Conservation (phyloP, 2,888 invertebrate species). For the Drosophila dives region DNA sequence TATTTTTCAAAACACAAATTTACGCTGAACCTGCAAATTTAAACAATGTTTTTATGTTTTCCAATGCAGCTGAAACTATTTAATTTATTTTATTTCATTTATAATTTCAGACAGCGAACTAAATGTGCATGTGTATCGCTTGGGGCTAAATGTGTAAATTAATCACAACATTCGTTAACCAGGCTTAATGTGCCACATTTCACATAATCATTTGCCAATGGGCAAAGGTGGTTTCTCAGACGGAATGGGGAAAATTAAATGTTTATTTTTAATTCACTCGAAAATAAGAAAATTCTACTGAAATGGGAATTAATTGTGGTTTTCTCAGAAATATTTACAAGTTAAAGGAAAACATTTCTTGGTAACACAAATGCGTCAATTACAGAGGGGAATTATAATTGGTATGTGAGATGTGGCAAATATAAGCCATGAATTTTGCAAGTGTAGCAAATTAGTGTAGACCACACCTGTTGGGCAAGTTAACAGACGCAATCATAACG, state of each 20-base stretch:
- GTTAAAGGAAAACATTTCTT: not conserved
- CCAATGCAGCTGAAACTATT: conserved; percentile 35
- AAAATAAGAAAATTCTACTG: not conserved
- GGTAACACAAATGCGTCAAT: too few relatives aligned
- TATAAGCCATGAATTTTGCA: not conserved
- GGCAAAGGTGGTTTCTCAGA: not conserved
- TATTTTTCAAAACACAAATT: not conserved
- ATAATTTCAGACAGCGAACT: not conserved
- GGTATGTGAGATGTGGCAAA: not conserved
- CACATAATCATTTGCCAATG: conserved; percentile 49
- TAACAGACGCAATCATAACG: conserved; percentile 26
- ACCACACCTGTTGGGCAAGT: conserved; percentile 29
- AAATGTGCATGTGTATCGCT: conserved; percentile 25
- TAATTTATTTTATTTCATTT: conserved; percentile 8
- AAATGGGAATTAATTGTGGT: not conserved
- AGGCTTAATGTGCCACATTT: conserved; percentile 34
- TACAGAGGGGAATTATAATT: not conserved
- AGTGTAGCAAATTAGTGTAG: conserved; percentile 2
- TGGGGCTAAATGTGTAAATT: conserved; percentile 20
- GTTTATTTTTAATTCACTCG: not conserved
- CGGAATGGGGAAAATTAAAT: not conserved
- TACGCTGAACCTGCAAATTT: not conserved
- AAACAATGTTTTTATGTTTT: not conserved
- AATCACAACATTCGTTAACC: conserved; percentile 16
- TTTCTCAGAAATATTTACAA: not conserved